These are phyloP conservation scores for Halcyon chelicuti DNA, from an alignment of 2,797 vertebrate species.

Conservation along the genomic window DNA sequence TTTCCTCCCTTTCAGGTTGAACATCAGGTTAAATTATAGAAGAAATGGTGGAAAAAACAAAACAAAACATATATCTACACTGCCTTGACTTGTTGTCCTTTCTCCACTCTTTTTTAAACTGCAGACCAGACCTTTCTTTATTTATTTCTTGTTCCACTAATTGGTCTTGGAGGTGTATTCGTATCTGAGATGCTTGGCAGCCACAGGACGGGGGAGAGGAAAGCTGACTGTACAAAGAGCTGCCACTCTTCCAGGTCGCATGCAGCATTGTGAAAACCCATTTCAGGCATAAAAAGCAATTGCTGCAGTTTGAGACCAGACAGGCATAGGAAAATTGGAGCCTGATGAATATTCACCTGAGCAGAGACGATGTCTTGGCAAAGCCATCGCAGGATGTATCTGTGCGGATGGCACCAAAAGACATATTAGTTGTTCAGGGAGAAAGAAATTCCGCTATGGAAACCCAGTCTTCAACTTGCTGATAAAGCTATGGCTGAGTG, in stretches of 20 bases:
- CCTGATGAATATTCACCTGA: constrained; percentile 26
- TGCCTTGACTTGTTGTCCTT: not conserved
- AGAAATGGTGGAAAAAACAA: not conserved
- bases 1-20: not conserved
- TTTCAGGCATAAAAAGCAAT: not conserved
- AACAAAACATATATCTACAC: not conserved
- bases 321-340: not conserved
- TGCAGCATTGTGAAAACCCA: not conserved
- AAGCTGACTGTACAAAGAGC: not conserved
- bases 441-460: not conserved
- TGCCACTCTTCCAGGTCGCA: not conserved
- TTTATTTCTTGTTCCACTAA: not conserved
- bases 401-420: not conserved
- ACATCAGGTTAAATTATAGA: not conserved
- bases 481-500: not conserved
- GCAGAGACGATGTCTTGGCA: not conserved
- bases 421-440: not conserved
- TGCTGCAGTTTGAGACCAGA: not conserved
- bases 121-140: not conserved
- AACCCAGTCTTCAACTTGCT: not conserved
- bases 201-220: not conserved
- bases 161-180: not conserved
- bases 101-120: not conserved
- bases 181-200: not conserved
- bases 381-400: not conserved